Evolutionary conservation across 2,113 vertebrate species (phyloP).

Genomic region (Stegastes partitus): DNA sequence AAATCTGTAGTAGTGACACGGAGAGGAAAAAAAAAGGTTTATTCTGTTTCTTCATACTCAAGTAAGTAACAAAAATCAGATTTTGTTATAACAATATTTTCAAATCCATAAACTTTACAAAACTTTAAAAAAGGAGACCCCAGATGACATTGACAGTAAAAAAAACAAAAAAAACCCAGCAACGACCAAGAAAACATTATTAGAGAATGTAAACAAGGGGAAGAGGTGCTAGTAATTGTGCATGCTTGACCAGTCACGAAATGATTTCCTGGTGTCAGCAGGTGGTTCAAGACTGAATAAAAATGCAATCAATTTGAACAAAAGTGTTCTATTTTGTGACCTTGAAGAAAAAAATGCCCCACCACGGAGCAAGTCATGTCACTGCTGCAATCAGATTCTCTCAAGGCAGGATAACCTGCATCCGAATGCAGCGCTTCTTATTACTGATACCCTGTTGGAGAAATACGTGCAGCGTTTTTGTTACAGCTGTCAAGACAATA

Average conservation of each 20-base stretch:
- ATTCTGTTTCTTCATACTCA: too few relatives aligned
- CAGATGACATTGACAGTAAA: background rate
- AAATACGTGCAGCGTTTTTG: background rate
- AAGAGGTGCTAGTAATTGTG: background rate
- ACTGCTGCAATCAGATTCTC: background rate
- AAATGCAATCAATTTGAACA: background rate
- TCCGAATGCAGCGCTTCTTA: slow-evolving; percentile 14
- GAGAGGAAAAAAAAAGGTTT: too few relatives aligned
- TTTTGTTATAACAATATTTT: background rate
- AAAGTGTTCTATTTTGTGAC: background rate
- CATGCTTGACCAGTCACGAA: background rate
- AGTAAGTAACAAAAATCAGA: background rate
- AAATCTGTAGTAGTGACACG: too few relatives aligned
- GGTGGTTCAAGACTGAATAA: background rate
- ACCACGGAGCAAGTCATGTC: background rate
- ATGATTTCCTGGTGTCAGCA: background rate
- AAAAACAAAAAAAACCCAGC: background rate
- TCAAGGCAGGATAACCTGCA: slow-evolving; percentile 21
- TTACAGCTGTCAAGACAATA: background rate
- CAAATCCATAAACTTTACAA: background rate
- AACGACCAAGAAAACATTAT: too few relatives aligned
- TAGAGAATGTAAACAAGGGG: background rate
- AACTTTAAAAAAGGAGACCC: background rate
- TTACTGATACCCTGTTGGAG: background rate
- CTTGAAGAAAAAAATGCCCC: background rate